Percentiles rank a stretch among this genome's conserved stretches.
These are phyloP conservation scores for Drosophila virilis DNA, from an alignment of 1,140 invertebrate genomes.

Conservation along the genomic window DNA sequence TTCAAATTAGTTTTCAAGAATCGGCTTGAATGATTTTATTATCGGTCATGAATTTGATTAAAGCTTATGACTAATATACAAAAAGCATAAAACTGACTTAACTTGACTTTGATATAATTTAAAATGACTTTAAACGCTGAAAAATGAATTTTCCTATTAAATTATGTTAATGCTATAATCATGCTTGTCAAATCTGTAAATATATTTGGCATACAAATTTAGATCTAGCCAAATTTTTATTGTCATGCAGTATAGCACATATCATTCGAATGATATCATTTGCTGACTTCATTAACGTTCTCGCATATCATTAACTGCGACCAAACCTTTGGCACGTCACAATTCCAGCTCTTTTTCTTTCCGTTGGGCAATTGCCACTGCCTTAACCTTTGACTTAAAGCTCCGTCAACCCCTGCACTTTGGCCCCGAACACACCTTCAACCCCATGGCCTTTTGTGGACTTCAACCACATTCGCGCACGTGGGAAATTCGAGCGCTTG, in stretches of 20 bases:
- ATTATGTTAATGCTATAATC: no score
- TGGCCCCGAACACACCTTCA: slow-evolving; percentile 18
- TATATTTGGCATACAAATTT: background rate
- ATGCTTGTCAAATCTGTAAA: no score
- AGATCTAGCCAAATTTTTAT: background rate
- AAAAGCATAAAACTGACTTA: no score
- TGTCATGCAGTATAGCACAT: background rate
- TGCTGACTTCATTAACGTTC: slow-evolving; percentile 4
- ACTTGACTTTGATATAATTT: no score
- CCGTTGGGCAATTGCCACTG: slow-evolving; percentile 16
- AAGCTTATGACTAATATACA: no score
- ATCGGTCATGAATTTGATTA: no score
- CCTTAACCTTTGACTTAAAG: slow-evolving; percentile 13
- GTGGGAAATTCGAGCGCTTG: slow-evolving; percentile 62
- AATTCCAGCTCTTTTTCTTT: background rate
- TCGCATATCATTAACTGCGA: background rate
- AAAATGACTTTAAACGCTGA: no score
- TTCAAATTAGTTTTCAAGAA: no score
- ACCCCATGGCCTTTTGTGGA: slow-evolving; percentile 12
- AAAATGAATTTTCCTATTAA: no score
- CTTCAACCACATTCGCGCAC: slow-evolving; percentile 36
- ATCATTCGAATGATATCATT: slow-evolving; percentile 7
- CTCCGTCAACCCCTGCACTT: background rate
- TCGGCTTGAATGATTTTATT: no score
- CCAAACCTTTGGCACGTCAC: background rate